A percentile compares a stretch with the other conserved stretches of the same genome.
phyloP scores from a whole-genome alignment of 2,888 invertebrate genomes.

The Spatulosminthurus flaviceps region DNA sequence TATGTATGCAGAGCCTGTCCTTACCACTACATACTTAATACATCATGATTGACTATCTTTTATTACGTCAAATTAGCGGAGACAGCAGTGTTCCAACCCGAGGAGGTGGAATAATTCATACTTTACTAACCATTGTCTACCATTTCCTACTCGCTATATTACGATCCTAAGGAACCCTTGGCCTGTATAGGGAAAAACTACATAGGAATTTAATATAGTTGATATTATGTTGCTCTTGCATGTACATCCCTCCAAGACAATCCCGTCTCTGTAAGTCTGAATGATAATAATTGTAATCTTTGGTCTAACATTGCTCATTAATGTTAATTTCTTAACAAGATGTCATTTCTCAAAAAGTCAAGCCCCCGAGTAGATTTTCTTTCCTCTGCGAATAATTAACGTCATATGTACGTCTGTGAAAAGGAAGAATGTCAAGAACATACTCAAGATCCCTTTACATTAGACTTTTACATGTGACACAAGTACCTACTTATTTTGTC shows the following conservation, averaged over 20 bases:
- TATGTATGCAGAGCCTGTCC: constrained; percentile 41
- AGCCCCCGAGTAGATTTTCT: background rate
- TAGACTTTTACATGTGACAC: too few relatives aligned
- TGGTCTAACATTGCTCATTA: background rate
- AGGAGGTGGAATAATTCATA: constrained; percentile 47
- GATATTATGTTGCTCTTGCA: background rate
- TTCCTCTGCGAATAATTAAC: background rate
- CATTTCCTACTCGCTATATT: background rate
- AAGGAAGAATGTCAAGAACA: too few relatives aligned
- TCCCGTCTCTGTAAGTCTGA: background rate
- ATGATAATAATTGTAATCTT: constrained; percentile 16
- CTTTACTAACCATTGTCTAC: background rate
- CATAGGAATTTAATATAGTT: too few relatives aligned
- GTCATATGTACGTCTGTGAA: too few relatives aligned
- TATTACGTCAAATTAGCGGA: constrained; percentile 49
- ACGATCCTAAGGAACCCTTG: too few relatives aligned
- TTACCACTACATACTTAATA: constrained; percentile 43
- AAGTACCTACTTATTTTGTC: too few relatives aligned
- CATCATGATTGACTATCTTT: constrained; percentile 48
- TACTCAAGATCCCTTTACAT: too few relatives aligned
- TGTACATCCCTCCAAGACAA: constrained; percentile 20
- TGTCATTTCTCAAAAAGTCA: constrained; percentile 16
- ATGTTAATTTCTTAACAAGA: constrained; percentile 28
- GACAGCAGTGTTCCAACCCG: constrained; percentile 29
- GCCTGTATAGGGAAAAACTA: too few relatives aligned